Conservation (phyloP, 1,140 invertebrate species). For the Drosophila ohnishii region DNA sequence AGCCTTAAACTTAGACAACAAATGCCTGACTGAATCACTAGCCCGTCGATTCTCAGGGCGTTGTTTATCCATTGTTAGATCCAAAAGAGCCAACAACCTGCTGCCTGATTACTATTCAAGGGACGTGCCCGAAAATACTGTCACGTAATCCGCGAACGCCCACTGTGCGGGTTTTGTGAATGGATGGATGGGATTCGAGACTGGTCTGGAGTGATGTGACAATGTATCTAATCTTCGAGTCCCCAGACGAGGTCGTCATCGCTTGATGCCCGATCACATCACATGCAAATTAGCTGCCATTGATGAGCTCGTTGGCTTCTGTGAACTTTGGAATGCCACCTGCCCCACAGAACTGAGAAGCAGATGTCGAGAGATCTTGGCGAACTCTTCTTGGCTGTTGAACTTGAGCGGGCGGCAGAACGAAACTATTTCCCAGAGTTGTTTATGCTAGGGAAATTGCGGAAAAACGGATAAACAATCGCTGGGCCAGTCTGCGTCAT, state of each 20-base stretch:
- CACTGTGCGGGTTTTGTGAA: conserved; percentile 32
- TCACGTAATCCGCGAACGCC: conserved; percentile 61
- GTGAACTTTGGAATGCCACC: conserved; percentile 37
- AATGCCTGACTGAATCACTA: conserved; percentile 17
- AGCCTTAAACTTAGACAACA: conserved; percentile 1
- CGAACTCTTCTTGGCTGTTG: conserved; percentile 16
- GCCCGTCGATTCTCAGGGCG: conserved; percentile 30
- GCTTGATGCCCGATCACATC: conserved; percentile 27
- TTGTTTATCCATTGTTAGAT: conserved; percentile 29
- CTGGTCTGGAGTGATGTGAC: conserved; percentile 4
- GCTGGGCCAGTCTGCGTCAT: conserved; percentile 31
- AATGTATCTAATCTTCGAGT: conserved; percentile 2
- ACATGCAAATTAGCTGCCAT: conserved; percentile 55
- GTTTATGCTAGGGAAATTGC: conserved; percentile 27
- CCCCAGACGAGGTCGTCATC: conserved; percentile 36
- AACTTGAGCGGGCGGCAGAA: conserved; percentile 22
- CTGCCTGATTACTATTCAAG: conserved; percentile 58
- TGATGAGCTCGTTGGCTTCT: conserved; percentile 51
- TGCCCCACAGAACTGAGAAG: conserved; percentile 9
- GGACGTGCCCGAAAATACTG: conserved; percentile 67
- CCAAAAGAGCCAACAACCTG: conserved; percentile 35
- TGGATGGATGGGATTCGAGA: conserved; percentile 4
- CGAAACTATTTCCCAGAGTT: conserved; percentile 31
- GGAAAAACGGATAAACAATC: conserved; percentile 32
- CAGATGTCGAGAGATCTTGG: conserved; percentile 34